Conservation (phyloP, 1,140 invertebrate genomes). For the Bathynomus jamesi region DNA sequence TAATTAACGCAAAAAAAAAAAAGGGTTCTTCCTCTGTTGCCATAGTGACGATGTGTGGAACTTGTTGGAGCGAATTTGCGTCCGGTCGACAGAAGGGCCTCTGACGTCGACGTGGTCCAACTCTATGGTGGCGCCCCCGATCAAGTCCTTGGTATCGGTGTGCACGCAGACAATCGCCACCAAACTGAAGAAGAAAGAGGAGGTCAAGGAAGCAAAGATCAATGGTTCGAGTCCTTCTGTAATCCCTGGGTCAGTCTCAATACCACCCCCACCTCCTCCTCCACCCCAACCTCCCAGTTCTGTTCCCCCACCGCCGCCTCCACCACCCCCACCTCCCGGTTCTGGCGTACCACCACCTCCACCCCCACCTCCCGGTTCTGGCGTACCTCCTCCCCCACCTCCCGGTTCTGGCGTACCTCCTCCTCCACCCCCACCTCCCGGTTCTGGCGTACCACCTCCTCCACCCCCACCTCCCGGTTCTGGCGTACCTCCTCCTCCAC, state of each 20-base stretch:
- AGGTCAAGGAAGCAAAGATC: background rate
- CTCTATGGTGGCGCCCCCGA: background rate
- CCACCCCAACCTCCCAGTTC: slow-evolving; percentile 44
- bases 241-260: no score
- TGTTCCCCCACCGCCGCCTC: slow-evolving; percentile 43
- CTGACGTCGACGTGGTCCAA: slow-evolving; percentile 15
- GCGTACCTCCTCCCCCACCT: slow-evolving; percentile 43
- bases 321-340: slow-evolving; percentile 17
- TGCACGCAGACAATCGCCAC: background rate
- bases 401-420: slow-evolving; percentile 40
- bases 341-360: slow-evolving; percentile 48
- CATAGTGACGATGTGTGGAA: slow-evolving; percentile 29
- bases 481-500: slow-evolving; percentile 4
- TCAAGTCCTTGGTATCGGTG: background rate
- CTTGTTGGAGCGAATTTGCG: slow-evolving; percentile 18
- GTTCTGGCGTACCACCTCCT: slow-evolving; percentile 14
- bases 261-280: slow-evolving; percentile 41
- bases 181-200: background rate
- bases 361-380: slow-evolving; percentile 40
- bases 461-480: slow-evolving; percentile 7
- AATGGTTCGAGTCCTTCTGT: no score
- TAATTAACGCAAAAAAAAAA: no score
- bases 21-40: no score
- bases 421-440: slow-evolving; percentile 20
- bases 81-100: slow-evolving; percentile 9